Evolutionary conservation across 2,797 vertebrate species (phyloP).

Genomic region (Melanotaenia boesemani): DNA sequence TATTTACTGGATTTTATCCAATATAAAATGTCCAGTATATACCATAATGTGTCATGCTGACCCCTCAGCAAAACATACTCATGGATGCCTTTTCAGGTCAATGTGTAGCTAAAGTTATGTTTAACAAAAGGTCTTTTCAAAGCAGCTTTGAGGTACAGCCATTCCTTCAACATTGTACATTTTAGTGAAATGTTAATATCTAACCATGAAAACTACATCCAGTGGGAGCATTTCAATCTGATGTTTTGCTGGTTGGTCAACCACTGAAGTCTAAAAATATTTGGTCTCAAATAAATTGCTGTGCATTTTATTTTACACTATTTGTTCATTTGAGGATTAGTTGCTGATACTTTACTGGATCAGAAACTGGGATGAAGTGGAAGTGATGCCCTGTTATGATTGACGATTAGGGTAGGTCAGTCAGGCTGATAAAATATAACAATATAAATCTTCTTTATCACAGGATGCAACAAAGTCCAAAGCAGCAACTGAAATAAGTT

Average conservation of each 20-base stretch:
- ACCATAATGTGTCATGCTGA: not conserved
- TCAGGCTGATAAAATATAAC: not conserved
- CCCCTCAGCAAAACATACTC: not conserved
- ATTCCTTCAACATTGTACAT: not conserved
- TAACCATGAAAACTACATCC: not conserved
- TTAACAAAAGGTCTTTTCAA: not conserved
- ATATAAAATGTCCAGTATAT: not conserved
- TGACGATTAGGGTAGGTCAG: not conserved
- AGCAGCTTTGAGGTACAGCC: not conserved
- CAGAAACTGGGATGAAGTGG: not conserved
- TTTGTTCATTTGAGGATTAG: not conserved
- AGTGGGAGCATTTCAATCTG: not conserved
- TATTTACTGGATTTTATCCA: not conserved
- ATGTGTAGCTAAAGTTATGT: not conserved
- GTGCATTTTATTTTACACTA: not conserved
- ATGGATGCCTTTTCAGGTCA: not conserved
- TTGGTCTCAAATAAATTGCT: not conserved
- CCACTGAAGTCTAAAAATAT: not conserved
- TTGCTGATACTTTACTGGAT: not conserved
- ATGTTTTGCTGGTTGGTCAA: not conserved
- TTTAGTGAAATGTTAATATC: not conserved
- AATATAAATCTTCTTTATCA: not conserved
- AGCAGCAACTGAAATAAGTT: not conserved
- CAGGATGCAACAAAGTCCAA: not conserved
- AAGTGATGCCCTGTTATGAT: not conserved